These are phyloP conservation scores for Aleadryas rufinucha DNA, from an alignment of 2,113 vertebrate species.

Conservation along the genomic window DNA sequence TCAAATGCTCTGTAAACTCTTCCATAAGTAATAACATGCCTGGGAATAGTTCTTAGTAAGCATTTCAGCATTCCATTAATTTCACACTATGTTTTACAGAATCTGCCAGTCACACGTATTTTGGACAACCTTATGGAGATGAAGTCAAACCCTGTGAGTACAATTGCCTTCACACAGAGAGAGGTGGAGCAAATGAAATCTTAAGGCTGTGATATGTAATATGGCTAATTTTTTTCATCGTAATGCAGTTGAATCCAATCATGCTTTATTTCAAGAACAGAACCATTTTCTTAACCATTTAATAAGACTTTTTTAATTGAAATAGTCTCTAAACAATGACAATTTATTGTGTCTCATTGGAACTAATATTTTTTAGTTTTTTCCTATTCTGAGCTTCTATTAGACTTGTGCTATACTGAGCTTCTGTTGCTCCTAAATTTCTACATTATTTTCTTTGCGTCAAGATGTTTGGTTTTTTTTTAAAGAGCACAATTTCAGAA, in stretches of 20 bases:
- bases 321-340: background rate
- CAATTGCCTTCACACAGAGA: background rate
- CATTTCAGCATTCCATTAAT: background rate
- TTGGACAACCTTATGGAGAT: constrained; percentile 94
- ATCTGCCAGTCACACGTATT: constrained; percentile 90
- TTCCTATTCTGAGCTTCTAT: background rate
- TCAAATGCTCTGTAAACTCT: background rate
- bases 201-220: background rate
- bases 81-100: constrained; percentile 71
- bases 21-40: background rate
- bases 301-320: background rate
- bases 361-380: background rate
- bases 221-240: background rate
- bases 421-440: background rate
- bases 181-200: background rate
- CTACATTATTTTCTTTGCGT: background rate
- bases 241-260: background rate
- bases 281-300: background rate
- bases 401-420: background rate
- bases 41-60: background rate
- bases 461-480: background rate
- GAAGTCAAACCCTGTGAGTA: constrained; percentile 91
- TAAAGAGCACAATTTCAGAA: background rate
- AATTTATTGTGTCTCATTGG: background rate
- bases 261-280: background rate